Evolutionary conservation across 1,140 invertebrate genomes (phyloP), one percentile per base, ranked within the genome.

Genomic region (Trichomalopsis sarcophagae): DNA sequence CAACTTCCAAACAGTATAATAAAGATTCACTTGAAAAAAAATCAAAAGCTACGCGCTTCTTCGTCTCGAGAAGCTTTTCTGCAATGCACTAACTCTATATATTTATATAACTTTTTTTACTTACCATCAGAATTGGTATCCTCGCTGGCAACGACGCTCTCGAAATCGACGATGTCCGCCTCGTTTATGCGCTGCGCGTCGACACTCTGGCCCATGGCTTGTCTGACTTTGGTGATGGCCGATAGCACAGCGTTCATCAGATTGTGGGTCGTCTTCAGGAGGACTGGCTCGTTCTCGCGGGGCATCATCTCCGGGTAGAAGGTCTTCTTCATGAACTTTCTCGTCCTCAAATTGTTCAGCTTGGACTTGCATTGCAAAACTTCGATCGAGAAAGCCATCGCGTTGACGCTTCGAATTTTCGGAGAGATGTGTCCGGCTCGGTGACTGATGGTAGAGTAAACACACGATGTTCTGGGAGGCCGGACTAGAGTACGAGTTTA

Each of bases 351-450:
- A 11, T 78, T 69, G 55, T 36, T 84, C 40, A 84, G 62, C 44
- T 79, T 84, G 0, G 76, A 84, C 66, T 84, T 84, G 30, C 75
- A 55, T 7, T 84, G 82, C 17, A 84, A 44, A n/a, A 75, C 82
- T 27, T 84, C 82, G 27, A 84, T 84, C 5, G 82, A 78, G 21
- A 84, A 55, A n/a, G 30, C 27, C 62, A 80, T 62, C 11, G 50
- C 2, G 27, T 55, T 21, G 55, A n/a, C 5, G 55, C 5, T 21
- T 50, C 2, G 50, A 17, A n/a, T 62, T 62, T 62, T 62, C 55
- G 17, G 55, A n/a, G 55, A n/a, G 21, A 17, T 62, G 21, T 2
- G 17, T 62, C 21, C 21, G 14, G 21, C 7, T 7, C 21, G 55
- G 7, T 21, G 55, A 62, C 55, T n/a, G 55, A 62, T 62, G 55